phyloP scores from a whole-genome alignment of 2,797 vertebrate species.

The Pygocentrus nattereri region DNA sequence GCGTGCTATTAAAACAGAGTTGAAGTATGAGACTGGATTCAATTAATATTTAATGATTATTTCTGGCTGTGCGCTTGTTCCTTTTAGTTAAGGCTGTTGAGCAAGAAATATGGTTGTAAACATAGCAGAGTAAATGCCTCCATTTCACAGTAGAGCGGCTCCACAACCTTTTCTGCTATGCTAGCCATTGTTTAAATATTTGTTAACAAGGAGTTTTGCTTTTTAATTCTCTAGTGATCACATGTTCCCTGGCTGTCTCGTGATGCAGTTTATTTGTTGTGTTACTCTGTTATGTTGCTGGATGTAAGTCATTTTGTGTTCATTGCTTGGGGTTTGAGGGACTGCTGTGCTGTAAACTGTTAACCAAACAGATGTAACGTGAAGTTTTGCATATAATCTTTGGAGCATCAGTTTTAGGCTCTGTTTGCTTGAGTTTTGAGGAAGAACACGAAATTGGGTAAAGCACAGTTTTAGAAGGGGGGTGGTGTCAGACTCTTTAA shows the following conservation, averaged over 20 bases:
- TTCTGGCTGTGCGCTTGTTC: constrained; percentile 47
- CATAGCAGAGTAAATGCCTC: constrained; percentile 50
- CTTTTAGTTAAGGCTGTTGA: constrained; percentile 56
- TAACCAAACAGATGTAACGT: constrained; percentile 19
- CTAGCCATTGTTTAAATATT: constrained; percentile 59
- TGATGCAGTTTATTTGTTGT: constrained; percentile 33
- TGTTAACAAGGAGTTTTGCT: constrained; percentile 59
- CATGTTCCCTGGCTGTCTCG: constrained; percentile 15
- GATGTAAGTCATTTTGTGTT: constrained; percentile 45
- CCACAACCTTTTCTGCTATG: constrained; percentile 30
- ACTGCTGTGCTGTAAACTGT: constrained; percentile 28
- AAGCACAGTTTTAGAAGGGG: not conserved
- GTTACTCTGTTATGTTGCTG: constrained; percentile 43
- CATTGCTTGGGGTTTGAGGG: constrained; percentile 54
- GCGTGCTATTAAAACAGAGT: constrained; percentile 40
- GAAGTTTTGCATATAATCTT: constrained; percentile 12
- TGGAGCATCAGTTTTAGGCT: constrained; percentile 13
- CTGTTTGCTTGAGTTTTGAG: constrained; percentile 9
- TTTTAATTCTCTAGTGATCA: constrained; percentile 52
- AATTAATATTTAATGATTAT: constrained; percentile 58
- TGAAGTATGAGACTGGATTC: constrained; percentile 42
- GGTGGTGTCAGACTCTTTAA: not conserved
- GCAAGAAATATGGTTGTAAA: constrained; percentile 59
- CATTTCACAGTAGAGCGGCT: constrained; percentile 55
- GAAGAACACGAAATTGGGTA: constrained; percentile 5